Percentiles rank a stretch among this genome's conserved stretches.
These are phyloP conservation scores for Bombus cullumanus DNA, from an alignment of 1,140 invertebrate genomes.

Conservation along the genomic window DNA sequence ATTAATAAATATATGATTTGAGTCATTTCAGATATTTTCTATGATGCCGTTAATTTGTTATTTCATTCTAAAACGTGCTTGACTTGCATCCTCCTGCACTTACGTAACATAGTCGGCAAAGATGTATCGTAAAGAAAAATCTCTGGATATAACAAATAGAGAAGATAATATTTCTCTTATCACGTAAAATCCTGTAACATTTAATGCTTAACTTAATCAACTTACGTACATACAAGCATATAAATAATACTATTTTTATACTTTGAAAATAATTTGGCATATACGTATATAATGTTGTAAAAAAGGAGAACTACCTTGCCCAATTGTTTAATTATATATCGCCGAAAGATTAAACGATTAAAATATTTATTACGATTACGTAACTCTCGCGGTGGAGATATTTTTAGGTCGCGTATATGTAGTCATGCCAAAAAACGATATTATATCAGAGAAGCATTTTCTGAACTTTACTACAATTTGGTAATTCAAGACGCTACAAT, in stretches of 20 bases:
- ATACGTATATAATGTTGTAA: not conserved
- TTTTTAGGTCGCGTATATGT: not conserved
- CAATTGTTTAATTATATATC: not conserved
- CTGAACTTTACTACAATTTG: not conserved
- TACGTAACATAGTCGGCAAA: not conserved
- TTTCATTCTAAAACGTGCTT: not conserved
- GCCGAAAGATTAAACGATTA: not conserved
- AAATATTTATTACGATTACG: slow-evolving; percentile 9
- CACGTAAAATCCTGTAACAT: not conserved
- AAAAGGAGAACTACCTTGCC: not conserved
- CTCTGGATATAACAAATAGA: not conserved
- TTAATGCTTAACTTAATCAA: not conserved
- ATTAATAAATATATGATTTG: no score
- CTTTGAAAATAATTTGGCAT: not conserved
- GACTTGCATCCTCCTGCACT: no score
- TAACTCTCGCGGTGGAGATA: not conserved
- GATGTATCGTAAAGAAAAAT: not conserved
- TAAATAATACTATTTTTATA: not conserved
- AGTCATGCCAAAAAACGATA: not conserved
- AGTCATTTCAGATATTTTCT: not conserved
- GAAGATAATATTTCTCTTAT: not conserved
- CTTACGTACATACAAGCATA: no score
- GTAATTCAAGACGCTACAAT: not conserved
- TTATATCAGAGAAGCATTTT: not conserved
- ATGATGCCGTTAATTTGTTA: not conserved